Evolutionary conservation across 2,888 invertebrate genomes (phyloP), one percentile per base, ranked within the genome.

Genomic region (Nomada fucata): DNA sequence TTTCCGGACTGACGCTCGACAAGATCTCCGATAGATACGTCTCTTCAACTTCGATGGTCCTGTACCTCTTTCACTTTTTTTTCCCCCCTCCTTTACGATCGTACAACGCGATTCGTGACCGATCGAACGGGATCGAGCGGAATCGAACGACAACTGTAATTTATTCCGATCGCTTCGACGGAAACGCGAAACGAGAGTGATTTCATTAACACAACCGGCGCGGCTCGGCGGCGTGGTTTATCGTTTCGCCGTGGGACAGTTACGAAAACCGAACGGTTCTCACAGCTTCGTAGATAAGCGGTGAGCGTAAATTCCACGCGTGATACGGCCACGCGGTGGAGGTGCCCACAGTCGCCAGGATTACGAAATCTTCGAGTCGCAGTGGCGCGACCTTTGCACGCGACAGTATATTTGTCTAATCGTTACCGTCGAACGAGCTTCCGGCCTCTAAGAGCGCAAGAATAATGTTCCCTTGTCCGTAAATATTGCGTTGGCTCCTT

Each of bases 361-460:
- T 87, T 86, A 52, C 88, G 77, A 88, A 85, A 88, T 79, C 61
- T 53, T 15, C 57, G 79, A 59, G 79, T 52, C 61, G 83, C 86
- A 69, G 76, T 76, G 82, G 64, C 74, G 59, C 83, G 88, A 87
- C 88, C 88, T 86, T 87, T 76, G 86, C 68, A 70, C 68, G 74
- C 74, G 69, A 71, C 76, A 76, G 74, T 77, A 75, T 83, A 64
- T 53, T 64, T 75, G 79, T 67, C 67, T 75, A 79, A 84, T 76
- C 72, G 65, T 11, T 78, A 76, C 74, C 65, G 44, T 55, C 47
- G 67, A 83, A 83, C 72, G 85, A 52, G 85, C 83, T 85, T 86
- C 85, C 85, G 86, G 85, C 80, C 76, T 64, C 26, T 67, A 10
- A 23, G 59, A 61, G 50, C 20, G 29, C 36, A 7, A 36, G 50